Evolutionary conservation across 2,113 vertebrate species (phyloP).

Genomic region (Odobenus rosmarus): DNA sequence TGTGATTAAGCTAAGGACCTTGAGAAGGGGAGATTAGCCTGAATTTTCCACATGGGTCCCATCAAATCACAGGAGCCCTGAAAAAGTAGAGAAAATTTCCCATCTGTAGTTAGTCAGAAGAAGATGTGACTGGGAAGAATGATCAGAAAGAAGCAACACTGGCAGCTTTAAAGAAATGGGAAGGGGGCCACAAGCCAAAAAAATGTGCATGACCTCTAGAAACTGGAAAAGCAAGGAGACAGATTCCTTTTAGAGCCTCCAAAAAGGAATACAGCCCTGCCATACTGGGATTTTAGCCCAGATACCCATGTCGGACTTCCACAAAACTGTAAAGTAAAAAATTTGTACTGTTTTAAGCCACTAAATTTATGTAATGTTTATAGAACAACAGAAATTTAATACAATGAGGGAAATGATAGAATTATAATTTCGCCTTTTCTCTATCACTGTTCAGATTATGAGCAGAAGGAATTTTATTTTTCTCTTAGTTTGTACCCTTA

Average conservation of each 20-base stretch:
- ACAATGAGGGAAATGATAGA: neutral
- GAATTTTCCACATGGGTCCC: neutral
- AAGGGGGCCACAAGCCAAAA: neutral
- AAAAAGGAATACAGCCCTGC: neutral
- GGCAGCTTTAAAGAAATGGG: neutral
- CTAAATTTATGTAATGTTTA: neutral
- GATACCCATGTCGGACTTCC: neutral
- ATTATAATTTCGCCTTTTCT: neutral
- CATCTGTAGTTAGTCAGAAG: neutral
- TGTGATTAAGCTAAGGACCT: neutral
- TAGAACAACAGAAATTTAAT: neutral
- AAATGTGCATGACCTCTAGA: neutral
- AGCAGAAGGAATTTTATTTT: neutral
- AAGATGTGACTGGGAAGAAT: neutral
- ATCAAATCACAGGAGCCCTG: neutral
- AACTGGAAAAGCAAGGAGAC: neutral
- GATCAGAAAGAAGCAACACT: neutral
- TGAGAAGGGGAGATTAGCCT: neutral
- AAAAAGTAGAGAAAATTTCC: neutral
- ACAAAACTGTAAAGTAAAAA: neutral
- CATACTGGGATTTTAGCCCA: neutral
- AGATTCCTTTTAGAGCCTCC: neutral
- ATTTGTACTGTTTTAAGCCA: neutral
- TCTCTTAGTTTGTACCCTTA: neutral
- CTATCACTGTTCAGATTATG: neutral